Conservation (phyloP, 2,113 vertebrate genomes). For the Chunga burmeisteri region DNA sequence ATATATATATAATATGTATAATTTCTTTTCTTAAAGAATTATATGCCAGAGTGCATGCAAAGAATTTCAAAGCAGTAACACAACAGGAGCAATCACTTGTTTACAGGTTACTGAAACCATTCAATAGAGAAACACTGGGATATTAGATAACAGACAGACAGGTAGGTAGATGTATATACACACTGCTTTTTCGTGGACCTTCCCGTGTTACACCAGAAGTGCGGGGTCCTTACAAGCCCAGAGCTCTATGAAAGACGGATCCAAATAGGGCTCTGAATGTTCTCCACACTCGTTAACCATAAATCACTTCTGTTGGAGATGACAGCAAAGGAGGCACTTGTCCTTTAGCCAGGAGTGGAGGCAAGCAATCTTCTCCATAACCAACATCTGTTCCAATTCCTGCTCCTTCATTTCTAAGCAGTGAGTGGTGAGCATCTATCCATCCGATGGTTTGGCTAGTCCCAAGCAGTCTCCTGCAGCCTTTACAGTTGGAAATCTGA, state of each 20-base stretch:
- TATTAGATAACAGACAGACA: constrained; percentile 37
- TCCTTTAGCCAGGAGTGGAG: constrained; percentile 38
- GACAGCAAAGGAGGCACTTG: constrained; percentile 47
- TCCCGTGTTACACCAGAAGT: not conserved
- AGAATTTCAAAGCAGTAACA: constrained; percentile 58
- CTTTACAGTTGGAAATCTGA: constrained; percentile 15
- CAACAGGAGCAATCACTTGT: constrained; percentile 65
- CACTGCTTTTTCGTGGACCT: constrained; percentile 27
- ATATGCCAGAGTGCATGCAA: constrained; percentile 67
- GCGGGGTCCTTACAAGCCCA: not conserved
- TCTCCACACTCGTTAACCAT: not conserved
- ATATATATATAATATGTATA: constrained; percentile 56
- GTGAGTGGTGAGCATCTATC: constrained; percentile 18
- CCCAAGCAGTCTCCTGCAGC: constrained; percentile 5
- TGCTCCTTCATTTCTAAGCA: constrained; percentile 16
- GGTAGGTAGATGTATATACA: constrained; percentile 45
- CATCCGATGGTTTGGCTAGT: constrained; percentile 1
- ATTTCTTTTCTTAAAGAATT: constrained; percentile 55
- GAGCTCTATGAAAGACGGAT: not conserved
- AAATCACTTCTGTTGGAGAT: constrained; percentile 20
- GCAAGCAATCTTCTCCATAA: constrained; percentile 34
- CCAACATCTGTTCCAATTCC: not conserved
- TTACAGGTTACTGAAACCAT: constrained; percentile 63
- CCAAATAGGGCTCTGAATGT: constrained; percentile 7
- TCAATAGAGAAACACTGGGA: constrained; percentile 61